Evolutionary conservation across 2,113 vertebrate genomes (phyloP).

Genomic region (Ptilorrhoa leucosticta): DNA sequence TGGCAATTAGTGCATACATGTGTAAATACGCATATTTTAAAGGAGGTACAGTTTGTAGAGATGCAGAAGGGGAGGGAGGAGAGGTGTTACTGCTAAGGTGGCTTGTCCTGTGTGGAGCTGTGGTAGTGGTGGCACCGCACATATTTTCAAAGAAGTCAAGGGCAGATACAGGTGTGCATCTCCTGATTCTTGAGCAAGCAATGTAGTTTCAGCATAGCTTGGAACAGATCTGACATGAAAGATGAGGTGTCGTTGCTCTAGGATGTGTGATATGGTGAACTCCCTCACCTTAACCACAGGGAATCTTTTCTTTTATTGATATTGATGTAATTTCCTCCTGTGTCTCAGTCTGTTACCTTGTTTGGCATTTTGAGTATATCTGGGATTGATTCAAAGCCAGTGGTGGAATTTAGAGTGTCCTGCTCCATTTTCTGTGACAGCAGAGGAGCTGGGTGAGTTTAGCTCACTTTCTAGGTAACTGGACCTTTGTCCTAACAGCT

Average conservation of each 20-base stretch:
- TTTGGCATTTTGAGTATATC: not conserved
- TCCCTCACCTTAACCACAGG: not conserved
- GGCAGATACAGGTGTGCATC: not conserved
- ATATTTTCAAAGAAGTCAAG: not conserved
- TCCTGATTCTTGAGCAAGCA: not conserved
- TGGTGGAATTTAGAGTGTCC: not conserved
- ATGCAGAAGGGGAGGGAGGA: not conserved
- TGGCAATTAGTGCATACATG: not conserved
- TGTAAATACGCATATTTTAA: not conserved
- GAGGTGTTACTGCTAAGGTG: not conserved
- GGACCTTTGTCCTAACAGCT: not conserved
- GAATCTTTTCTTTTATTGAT: not conserved
- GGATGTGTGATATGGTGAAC: not conserved
- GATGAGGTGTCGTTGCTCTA: not conserved
- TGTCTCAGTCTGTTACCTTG: not conserved
- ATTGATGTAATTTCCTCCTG: not conserved
- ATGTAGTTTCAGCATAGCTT: not conserved
- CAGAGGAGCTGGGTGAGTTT: not conserved
- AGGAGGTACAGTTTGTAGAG: not conserved
- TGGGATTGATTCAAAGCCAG: not conserved
- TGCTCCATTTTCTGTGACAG: not conserved
- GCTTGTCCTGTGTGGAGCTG: not conserved
- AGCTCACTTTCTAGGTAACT: not conserved
- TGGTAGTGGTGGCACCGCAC: fast-evolving
- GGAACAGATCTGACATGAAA: not conserved